These are phyloP conservation scores for Myathropa florea DNA, from an alignment of 2,888 invertebrate species.

Conservation along the genomic window DNA sequence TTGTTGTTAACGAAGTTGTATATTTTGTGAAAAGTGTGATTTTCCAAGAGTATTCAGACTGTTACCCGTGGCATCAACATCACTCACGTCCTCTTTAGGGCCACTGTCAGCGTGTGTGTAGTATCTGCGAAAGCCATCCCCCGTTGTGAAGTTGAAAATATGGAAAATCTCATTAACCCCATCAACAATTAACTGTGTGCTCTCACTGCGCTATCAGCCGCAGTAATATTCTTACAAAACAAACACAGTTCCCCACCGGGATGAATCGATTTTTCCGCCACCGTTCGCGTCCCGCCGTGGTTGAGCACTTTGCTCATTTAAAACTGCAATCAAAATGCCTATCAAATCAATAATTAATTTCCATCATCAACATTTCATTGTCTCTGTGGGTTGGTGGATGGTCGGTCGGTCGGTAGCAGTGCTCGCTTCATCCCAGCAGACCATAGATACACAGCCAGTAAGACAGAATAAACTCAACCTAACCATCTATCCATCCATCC, in stretches of 20 bases:
- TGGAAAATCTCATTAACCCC: conserved; percentile 52
- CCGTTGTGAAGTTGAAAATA: neutral
- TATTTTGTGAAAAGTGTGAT: neutral
- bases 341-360: conserved; percentile 69
- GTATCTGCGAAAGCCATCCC: neutral
- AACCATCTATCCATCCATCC: neutral
- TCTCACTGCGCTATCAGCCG: conserved; percentile 31
- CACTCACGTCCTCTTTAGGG: neutral
- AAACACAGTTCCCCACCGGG: conserved; percentile 35
- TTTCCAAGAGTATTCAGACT: neutral
- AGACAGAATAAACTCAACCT: neutral
- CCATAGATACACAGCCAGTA: neutral
- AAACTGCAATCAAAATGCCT: conserved; percentile 65
- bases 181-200: conserved; percentile 33
- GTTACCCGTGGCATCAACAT: neutral
- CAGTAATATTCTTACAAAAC: conserved; percentile 36
- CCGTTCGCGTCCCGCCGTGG: neutral
- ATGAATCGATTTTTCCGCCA: conserved; percentile 21
- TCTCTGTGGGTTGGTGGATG: conserved; percentile 17
- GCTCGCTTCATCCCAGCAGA: neutral
- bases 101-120: neutral
- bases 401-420: neutral
- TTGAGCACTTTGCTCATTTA: conserved; percentile 25
- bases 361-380: conserved; percentile 69
- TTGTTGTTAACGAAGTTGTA: neutral